phyloP scores from a whole-genome alignment of 2,113 vertebrate genomes.

The Pituophis catenifer region DNA sequence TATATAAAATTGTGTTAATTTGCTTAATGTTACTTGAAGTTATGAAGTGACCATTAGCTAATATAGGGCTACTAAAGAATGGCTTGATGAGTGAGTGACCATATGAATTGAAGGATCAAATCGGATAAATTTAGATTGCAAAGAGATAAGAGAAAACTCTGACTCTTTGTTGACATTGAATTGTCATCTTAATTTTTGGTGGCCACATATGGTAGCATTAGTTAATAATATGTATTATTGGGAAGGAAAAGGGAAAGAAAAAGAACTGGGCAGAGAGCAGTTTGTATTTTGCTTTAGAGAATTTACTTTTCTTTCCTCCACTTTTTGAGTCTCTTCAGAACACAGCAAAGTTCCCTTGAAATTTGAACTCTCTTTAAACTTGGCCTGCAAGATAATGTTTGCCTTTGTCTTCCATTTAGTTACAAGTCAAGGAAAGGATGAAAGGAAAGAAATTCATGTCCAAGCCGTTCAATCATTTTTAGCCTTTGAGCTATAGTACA shows the following conservation, averaged over 20 bases:
- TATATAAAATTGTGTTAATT: neutral
- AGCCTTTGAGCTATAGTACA: neutral
- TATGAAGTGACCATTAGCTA: neutral
- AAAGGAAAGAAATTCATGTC: slow-evolving; percentile 4
- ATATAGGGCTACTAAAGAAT: neutral
- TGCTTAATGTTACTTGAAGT: neutral
- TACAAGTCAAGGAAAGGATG: neutral
- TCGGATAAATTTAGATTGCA: neutral
- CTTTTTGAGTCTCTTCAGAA: neutral
- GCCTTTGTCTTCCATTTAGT: slow-evolving; percentile 1
- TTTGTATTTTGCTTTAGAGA: neutral
- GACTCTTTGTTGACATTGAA: neutral
- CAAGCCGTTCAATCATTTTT: slow-evolving; percentile 1
- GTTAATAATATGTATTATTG: neutral
- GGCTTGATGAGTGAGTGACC: neutral
- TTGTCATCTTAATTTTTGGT: neutral
- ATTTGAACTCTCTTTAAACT: slow-evolving; percentile 9
- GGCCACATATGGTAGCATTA: neutral
- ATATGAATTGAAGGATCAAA: neutral
- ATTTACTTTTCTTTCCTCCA: neutral
- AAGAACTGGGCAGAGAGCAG: neutral
- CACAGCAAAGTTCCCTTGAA: neutral
- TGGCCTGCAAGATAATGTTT: neutral
- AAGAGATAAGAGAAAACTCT: neutral
- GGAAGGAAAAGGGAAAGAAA: neutral